phyloP scores from a whole-genome alignment of 2,888 invertebrate genomes.

The Epinotia ramella region DNA sequence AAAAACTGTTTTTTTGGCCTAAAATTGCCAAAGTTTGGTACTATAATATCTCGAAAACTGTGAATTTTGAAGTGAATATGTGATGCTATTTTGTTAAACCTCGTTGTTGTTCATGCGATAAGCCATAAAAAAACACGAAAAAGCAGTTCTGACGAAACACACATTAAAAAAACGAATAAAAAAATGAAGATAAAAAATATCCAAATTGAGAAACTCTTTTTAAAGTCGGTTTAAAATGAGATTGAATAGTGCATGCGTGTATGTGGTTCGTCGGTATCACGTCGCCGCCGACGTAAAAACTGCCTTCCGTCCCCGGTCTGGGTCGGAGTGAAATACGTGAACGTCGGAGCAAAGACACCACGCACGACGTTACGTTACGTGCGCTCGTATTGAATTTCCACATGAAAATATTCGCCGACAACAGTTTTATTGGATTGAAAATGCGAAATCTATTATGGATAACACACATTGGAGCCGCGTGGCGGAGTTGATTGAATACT shows the following conservation, averaged over 20 bases:
- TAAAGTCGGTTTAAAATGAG: background rate
- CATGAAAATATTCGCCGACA: conserved; percentile 28
- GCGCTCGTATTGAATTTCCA: conserved; percentile 27
- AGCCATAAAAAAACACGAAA: too few relatives aligned
- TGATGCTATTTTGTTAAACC: too few relatives aligned
- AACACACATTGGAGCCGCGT: conserved; percentile 10
- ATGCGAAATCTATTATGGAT: conserved; percentile 11
- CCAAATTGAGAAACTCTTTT: too few relatives aligned
- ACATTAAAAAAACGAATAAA: too few relatives aligned
- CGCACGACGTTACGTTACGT: conserved; percentile 26
- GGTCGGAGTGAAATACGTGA: conserved; percentile 41
- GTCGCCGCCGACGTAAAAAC: conserved; percentile 65
- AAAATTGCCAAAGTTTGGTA: too few relatives aligned
- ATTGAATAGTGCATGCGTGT: background rate
- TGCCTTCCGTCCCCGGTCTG: conserved; percentile 63
- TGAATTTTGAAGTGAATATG: too few relatives aligned
- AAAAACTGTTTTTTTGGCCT: too few relatives aligned
- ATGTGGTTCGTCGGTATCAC: conserved; percentile 49
- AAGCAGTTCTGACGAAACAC: too few relatives aligned
- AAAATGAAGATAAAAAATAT: too few relatives aligned
- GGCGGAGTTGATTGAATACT: conserved; percentile 21
- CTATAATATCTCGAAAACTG: too few relatives aligned
- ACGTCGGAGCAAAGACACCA: conserved; percentile 35
- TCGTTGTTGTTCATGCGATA: too few relatives aligned
- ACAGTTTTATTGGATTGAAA: conserved; percentile 30